A percentile compares a stretch with the other conserved stretches of the same genome.
These are phyloP conservation scores for Orthosia gracilis DNA, from an alignment of 2,888 invertebrate genomes.

Conservation along the genomic window DNA sequence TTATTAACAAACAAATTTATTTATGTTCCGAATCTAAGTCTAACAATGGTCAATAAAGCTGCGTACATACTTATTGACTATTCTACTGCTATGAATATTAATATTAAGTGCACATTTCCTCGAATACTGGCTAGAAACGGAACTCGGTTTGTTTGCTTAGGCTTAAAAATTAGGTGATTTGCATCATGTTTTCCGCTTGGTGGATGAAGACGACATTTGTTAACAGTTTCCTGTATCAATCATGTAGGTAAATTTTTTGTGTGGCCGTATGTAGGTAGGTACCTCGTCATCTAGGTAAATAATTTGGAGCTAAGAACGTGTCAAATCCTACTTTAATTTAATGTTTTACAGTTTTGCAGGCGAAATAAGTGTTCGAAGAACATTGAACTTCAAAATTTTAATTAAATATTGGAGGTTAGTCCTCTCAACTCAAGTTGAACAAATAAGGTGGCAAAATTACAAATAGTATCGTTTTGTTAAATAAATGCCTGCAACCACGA, in stretches of 20 bases:
- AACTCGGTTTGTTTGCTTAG: constrained; percentile 54
- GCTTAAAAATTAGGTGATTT: constrained; percentile 62
- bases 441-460: too few relatives aligned
- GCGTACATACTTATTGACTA: constrained; percentile 52
- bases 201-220: constrained; percentile 22
- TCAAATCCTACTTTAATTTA: too few relatives aligned
- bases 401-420: too few relatives aligned
- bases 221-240: constrained; percentile 42
- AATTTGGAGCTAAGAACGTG: too few relatives aligned
- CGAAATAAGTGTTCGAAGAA: too few relatives aligned
- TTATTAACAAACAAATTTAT: constrained; percentile 49
- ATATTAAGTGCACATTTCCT: constrained; percentile 64
- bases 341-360: too few relatives aligned
- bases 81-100: constrained; percentile 66
- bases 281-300: too few relatives aligned
- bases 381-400: too few relatives aligned
- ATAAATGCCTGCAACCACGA: too few relatives aligned
- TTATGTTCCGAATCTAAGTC: constrained; percentile 52
- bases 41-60: constrained; percentile 67
- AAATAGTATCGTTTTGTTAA: too few relatives aligned
- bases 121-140: constrained; percentile 63
- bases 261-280: too few relatives aligned
- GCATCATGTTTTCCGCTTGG: constrained; percentile 49
- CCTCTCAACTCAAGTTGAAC: background rate
- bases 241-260: background rate